Base-by-base conservation (phyloP, 2,113 vertebrate species). In the Stercorarius parasiticus region DNA sequence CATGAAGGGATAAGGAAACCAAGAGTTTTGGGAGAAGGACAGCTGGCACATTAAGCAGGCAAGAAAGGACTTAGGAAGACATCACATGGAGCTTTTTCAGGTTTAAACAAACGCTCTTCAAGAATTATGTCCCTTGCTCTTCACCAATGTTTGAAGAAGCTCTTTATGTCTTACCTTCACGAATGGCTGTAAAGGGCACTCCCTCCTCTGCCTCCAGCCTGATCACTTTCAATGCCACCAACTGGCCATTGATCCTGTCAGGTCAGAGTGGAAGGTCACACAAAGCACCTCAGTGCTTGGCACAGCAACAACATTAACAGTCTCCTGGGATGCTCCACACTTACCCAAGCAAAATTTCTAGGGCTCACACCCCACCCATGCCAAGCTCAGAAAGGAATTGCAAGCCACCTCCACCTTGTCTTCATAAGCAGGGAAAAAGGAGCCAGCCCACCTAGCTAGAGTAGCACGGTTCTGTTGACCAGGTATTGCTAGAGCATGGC, bases 151-250 rank as follows among this genome's bases (percentile, higher is more conserved):
- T 64, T 79, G 45, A 73, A 59, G 61, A 40, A 47, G 26, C 9
- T 61, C 29, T 34, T 64, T 5, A 45, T 70, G 34, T 74, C 95
- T 98, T 97, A 99, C 99, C 99, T 98, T 99, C 99, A 96, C 98
- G 93, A 92, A 99, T 99, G 76, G 99, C 98, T 25, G 98, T 99
- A 96, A 99, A 99, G 2, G 99, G 99, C 49, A 99, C 95, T 3
- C 99, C 99, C 89, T 99, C 99, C 84, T 99, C 98, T 5, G 97
- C 97, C 86, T 99, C 98, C 98, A 99, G 98, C 8, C 96, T 98
- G 86, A 99, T 99, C 89, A 98, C 98, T 96, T 99, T 99, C 86
- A 99, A 95, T 19, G 98, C 99, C 81, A 99, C 99, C 65, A 99
- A 90, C 88, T 99, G 98, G 22, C 99, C 98, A 3, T 99, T 99